Evolutionary conservation across 2,113 vertebrate species (phyloP).

Genomic region (Cygnus buccinator): DNA sequence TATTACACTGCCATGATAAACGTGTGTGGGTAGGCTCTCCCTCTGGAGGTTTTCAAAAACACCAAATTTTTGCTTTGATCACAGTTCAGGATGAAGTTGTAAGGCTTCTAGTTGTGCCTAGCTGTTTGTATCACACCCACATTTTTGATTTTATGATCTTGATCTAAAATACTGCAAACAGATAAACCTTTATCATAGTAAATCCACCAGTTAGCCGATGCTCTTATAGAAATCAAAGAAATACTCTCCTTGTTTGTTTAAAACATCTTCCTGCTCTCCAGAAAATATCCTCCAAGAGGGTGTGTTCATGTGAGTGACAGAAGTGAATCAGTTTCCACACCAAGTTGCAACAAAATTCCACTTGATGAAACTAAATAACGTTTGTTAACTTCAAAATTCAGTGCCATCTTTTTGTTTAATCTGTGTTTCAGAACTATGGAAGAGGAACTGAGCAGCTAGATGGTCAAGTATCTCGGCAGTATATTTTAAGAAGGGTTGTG

Average conservation of each 20-base stretch:
- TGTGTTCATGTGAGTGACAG: neutral
- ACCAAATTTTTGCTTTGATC: neutral
- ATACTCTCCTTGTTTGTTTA: neutral
- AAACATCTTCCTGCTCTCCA: neutral
- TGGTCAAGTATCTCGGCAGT: neutral
- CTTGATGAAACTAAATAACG: neutral
- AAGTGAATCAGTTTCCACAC: neutral
- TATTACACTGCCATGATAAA: neutral
- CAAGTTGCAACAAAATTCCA: neutral
- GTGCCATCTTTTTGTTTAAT: neutral
- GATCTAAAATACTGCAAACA: neutral
- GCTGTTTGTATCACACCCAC: neutral
- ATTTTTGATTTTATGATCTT: neutral
- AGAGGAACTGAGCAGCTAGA: neutral
- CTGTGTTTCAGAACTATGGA: neutral
- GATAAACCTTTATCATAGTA: neutral
- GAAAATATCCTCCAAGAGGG: neutral
- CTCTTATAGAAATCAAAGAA: neutral
- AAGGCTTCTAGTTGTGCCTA: neutral
- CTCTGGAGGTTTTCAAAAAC: neutral
- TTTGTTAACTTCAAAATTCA: neutral
- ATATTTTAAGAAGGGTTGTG: neutral
- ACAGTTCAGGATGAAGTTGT: neutral
- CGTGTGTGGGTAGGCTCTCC: neutral
- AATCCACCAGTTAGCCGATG: neutral